Conservation (phyloP, 1,140 invertebrate genomes). For the Pemphigus obesinymphae region DNA sequence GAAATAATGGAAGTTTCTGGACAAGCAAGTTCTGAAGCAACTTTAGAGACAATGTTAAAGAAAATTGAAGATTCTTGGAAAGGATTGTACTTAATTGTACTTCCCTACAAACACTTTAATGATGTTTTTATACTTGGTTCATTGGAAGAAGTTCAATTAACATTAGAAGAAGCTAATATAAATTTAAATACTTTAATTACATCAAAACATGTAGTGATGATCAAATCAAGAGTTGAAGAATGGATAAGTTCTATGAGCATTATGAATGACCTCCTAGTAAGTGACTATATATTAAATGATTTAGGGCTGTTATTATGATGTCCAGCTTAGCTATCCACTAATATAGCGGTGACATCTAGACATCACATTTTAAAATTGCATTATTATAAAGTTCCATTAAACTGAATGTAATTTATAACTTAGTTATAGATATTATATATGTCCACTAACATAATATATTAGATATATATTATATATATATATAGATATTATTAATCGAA, state of each 20-base stretch:
- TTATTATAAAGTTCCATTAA: too few species aligned
- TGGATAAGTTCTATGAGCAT: constrained; percentile 57
- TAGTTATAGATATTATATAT: too few species aligned
- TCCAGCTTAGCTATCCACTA: too few species aligned
- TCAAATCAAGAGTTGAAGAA: constrained; percentile 72
- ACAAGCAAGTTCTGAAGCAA: constrained; percentile 77
- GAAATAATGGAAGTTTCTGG: constrained; percentile 75
- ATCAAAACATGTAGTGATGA: constrained; percentile 63
- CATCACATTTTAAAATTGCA: too few species aligned
- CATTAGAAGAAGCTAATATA: constrained; percentile 79
- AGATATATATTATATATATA: not conserved
- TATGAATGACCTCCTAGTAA: constrained; percentile 34
- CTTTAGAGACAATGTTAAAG: constrained; percentile 69
- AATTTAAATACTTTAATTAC: constrained; percentile 78
- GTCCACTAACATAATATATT: constrained; percentile 11
- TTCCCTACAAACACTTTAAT: constrained; percentile 71
- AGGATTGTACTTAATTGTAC: constrained; percentile 67
- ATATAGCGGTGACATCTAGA: too few species aligned
- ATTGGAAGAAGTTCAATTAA: constrained; percentile 74
- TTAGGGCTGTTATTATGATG: too few species aligned
- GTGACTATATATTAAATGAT: too few species aligned
- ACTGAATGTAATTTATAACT: too few species aligned
- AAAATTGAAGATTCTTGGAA: constrained; percentile 80
- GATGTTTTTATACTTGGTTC: constrained; percentile 77
- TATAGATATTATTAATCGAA: too few species aligned